Percentiles rank a stretch among this genome's conserved stretches.
Conservation (phyloP, 2,113 vertebrate genomes). For the Pelodiscus sinensis region DNA sequence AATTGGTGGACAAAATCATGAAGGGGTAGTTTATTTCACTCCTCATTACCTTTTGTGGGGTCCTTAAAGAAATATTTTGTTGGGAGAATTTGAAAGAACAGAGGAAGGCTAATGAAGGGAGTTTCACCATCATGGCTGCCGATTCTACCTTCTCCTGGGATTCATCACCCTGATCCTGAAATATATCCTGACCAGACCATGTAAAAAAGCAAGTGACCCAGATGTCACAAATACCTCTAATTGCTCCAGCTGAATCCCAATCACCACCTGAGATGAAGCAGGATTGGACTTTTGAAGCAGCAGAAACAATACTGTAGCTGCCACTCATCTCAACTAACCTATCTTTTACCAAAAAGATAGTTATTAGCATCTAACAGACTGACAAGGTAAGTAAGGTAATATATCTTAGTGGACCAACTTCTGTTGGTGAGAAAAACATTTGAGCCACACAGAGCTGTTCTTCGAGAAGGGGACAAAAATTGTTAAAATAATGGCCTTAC, state of each 20-base stretch:
- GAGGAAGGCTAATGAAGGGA: background rate
- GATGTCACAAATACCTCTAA: background rate
- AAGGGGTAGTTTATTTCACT: background rate
- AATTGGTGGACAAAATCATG: background rate
- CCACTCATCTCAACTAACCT: background rate
- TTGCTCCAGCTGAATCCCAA: background rate
- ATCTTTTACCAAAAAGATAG: background rate
- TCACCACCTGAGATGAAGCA: background rate
- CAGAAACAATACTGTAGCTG: background rate
- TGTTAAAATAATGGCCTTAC: background rate
- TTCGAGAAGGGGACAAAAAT: background rate
- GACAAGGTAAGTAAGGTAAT: background rate
- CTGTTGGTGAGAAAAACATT: background rate
- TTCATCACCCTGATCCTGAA: background rate
- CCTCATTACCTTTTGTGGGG: background rate
- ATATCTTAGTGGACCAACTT: background rate
- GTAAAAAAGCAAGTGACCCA: background rate
- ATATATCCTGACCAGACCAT: background rate
- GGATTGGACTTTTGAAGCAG: background rate
- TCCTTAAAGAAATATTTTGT: background rate
- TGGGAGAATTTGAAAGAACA: background rate
- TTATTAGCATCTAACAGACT: background rate
- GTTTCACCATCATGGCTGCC: too few species aligned
- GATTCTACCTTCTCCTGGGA: background rate
- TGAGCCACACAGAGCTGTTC: background rate